A percentile compares a stretch with the other conserved stretches of the same genome.
Evolutionary conservation across 2,797 vertebrate genomes (phyloP).

Genomic region (Thamnophis elegans): DNA sequence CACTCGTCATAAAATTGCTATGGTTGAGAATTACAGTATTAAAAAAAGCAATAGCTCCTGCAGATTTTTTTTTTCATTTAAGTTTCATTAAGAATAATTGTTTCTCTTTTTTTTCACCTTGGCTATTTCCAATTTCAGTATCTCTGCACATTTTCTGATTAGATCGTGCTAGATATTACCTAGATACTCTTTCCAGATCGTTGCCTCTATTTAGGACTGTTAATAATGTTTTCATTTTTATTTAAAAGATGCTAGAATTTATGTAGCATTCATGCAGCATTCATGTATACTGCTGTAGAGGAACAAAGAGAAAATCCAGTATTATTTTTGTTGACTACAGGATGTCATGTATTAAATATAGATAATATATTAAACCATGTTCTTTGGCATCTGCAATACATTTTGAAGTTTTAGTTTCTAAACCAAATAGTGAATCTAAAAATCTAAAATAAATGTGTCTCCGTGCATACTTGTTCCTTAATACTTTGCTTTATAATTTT

Average conservation of each 20-base stretch:
- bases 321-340: background rate
- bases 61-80: background rate
- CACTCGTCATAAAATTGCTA: background rate
- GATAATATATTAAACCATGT: background rate
- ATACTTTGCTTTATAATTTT: background rate
- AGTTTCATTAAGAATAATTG: constrained; percentile 8
- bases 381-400: background rate
- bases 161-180: background rate
- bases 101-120: background rate
- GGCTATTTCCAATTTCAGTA: background rate
- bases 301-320: background rate
- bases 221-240: background rate
- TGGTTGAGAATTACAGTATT: background rate
- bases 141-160: background rate
- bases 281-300: no score
- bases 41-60: background rate
- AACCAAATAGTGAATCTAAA: background rate
- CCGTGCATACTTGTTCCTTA: constrained; percentile 6
- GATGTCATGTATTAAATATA: background rate
- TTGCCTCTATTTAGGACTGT: background rate
- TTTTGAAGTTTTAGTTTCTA: accelerated
- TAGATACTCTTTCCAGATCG: background rate
- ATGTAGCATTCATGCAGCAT: background rate
- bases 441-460: background rate
- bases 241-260: background rate